Percentiles rank a stretch among this genome's conserved stretches.
These are phyloP conservation scores for Gryon sp. DNA, from an alignment of 1,140 invertebrate genomes.

Conservation along the genomic window DNA sequence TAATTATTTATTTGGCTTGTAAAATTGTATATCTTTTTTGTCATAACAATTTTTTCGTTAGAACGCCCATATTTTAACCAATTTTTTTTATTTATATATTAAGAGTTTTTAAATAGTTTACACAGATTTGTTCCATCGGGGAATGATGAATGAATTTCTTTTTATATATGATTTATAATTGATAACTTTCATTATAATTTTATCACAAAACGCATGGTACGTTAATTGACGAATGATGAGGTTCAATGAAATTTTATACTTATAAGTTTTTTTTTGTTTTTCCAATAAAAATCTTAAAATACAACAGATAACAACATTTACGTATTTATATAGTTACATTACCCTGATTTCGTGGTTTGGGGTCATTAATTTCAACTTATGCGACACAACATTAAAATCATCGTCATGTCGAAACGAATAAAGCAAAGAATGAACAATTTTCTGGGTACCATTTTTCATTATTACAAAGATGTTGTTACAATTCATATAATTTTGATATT, in stretches of 20 bases:
- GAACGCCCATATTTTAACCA: no score
- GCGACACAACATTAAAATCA: background rate
- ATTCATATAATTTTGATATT: conserved; percentile 27
- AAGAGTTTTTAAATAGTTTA: no score
- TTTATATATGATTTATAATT: conserved; percentile 40
- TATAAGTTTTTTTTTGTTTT: conserved; percentile 5
- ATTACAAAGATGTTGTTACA: conserved; percentile 23
- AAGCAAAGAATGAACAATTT: background rate
- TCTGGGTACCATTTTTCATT: background rate
- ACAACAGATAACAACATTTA: conserved; percentile 45
- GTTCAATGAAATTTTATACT: conserved; percentile 38
- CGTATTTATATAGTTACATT: conserved; percentile 51
- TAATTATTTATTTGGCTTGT: no score
- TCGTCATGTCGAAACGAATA: background rate
- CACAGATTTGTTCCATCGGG: no score
- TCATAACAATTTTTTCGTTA: no score
- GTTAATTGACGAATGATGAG: conserved; percentile 55
- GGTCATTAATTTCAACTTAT: conserved; percentile 18
- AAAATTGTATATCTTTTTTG: no score
- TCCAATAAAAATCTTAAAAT: conserved; percentile 38
- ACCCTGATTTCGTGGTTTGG: conserved; percentile 48
- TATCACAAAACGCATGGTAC: conserved; percentile 42
- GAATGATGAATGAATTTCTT: conserved; percentile 34
- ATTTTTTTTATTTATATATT: no score
- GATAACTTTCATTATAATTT: conserved; percentile 56